phyloP scores from a whole-genome alignment of 2,113 vertebrate genomes.

The Heliornis fulica region DNA sequence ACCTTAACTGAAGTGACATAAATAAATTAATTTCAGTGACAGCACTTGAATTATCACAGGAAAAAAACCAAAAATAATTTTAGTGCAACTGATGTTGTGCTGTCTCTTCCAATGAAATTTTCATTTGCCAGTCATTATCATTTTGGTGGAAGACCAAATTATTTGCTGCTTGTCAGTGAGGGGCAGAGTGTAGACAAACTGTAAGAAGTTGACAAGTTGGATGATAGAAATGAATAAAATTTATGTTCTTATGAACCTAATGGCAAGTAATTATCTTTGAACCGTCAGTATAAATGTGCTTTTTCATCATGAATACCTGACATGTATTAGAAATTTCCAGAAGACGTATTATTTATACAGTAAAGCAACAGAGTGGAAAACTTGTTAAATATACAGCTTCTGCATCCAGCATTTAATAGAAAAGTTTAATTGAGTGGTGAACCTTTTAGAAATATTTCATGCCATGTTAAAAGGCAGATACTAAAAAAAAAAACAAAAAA shows the following conservation, averaged over 20 bases:
- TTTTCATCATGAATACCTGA: constrained; percentile 75
- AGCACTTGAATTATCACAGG: background rate
- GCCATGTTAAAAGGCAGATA: constrained; percentile 31
- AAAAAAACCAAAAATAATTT: constrained; percentile 4
- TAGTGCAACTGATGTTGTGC: background rate
- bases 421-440: constrained; percentile 70
- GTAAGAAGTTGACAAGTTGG: constrained; percentile 63
- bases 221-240: constrained; percentile 77
- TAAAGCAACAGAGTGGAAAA: constrained; percentile 60
- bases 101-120: constrained; percentile 67
- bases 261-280: constrained; percentile 80
- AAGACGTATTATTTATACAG: constrained; percentile 71
- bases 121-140: constrained; percentile 71
- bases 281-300: constrained; percentile 74
- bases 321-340: constrained; percentile 71
- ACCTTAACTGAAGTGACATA: background rate
- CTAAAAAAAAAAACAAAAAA: background rate
- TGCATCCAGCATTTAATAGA: constrained; percentile 55
- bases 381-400: constrained; percentile 55
- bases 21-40: background rate
- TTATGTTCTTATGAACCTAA: constrained; percentile 74
- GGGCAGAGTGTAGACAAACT: constrained; percentile 65
- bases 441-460: constrained; percentile 50
- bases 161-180: constrained; percentile 69
- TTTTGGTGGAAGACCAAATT: constrained; percentile 69